Evolutionary conservation across 92 coral and sea anemone genomes (phyloP).

Genomic region (Phenganax stokvisi): DNA sequence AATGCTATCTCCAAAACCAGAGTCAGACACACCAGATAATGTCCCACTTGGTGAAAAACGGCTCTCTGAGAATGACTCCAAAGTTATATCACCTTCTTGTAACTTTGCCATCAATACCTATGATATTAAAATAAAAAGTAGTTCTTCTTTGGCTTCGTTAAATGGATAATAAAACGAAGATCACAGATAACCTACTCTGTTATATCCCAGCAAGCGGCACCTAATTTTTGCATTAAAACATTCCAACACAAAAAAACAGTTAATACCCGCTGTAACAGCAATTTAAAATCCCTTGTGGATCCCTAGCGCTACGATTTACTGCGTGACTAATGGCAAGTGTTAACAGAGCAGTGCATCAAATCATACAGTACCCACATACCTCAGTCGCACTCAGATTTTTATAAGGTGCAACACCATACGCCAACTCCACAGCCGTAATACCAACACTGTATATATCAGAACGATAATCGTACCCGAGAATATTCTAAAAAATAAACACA

Average conservation of each 20-base stretch:
- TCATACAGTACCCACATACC: conserved; percentile 40
- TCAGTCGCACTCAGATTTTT: conserved; percentile 73
- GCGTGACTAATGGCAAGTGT: no score
- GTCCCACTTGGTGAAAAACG: conserved; percentile 48
- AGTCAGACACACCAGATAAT: conserved; percentile 48
- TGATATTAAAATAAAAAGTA: no score
- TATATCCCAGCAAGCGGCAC: no score
- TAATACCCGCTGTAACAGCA: no score
- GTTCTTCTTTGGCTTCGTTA: no score
- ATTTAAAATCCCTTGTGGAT: no score
- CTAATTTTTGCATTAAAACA: no score
- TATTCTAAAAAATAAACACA: conserved; percentile 48
- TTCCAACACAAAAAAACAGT: no score
- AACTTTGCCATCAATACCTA: conserved; percentile 88
- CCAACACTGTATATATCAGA: conserved; percentile 97
- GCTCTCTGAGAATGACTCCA: conserved; percentile 52
- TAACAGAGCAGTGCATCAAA: background rate
- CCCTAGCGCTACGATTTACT: no score
- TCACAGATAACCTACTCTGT: no score
- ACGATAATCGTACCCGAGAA: conserved; percentile 78
- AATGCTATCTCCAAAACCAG: conserved; percentile 50
- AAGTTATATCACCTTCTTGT: conserved; percentile 56
- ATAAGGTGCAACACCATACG: conserved; percentile 77
- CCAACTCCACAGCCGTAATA: conserved; percentile 84
- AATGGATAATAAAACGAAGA: no score